Conservation (phyloP, 2,797 vertebrate genomes). For the Huso huso region DNA sequence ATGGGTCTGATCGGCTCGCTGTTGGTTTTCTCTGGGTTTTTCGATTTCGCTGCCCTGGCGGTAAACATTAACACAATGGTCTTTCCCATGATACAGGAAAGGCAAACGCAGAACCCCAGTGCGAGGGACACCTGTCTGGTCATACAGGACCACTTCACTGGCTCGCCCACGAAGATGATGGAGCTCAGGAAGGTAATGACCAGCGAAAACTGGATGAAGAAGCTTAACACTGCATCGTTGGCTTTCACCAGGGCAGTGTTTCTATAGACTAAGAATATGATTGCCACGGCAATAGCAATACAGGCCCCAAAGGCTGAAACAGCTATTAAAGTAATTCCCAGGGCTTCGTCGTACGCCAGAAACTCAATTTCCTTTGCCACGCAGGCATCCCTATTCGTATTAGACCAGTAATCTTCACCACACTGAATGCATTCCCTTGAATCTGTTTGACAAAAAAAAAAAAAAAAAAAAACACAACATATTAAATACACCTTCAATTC, state of each 20-base stretch:
- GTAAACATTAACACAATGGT: conserved; percentile 65
- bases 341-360: conserved; percentile 65
- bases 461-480: neutral
- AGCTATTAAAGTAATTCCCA: conserved; percentile 70
- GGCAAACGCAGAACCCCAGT: conserved; percentile 65
- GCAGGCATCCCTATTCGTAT: conserved; percentile 55
- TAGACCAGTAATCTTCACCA: conserved; percentile 69
- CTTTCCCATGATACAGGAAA: conserved; percentile 75
- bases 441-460: conserved; percentile 42
- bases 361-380: conserved; percentile 73
- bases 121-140: conserved; percentile 69
- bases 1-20: conserved; percentile 42
- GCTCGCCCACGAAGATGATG: conserved; percentile 67
- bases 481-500: neutral
- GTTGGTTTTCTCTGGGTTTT: conserved; percentile 49
- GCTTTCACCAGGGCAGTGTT: conserved; percentile 64
- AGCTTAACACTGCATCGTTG: conserved; percentile 61
- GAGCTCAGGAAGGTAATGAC: conserved; percentile 68
- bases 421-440: conserved; percentile 70
- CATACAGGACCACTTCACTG: conserved; percentile 70
- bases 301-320: conserved; percentile 65
- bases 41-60: conserved; percentile 48
- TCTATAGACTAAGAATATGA: conserved; percentile 55
- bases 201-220: conserved; percentile 65
- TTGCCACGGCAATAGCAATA: conserved; percentile 49